phyloP scores from a whole-genome alignment of 1,140 invertebrate species.

The Drosophila biarmipes region DNA sequence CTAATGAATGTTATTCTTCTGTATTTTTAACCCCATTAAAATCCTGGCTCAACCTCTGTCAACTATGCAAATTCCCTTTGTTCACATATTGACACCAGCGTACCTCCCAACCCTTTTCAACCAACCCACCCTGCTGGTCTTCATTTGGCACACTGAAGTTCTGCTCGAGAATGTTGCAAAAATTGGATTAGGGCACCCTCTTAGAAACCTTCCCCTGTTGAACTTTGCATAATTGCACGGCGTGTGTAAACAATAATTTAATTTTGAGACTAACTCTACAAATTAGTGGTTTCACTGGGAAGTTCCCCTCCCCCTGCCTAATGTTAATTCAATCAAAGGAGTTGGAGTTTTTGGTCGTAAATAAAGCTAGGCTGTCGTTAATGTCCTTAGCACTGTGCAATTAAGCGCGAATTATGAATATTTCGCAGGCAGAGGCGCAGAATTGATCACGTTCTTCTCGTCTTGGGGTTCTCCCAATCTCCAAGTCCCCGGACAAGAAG shows the following conservation, averaged over 20 bases:
- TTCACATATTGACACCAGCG: conserved; percentile 48
- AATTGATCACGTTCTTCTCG: conserved; percentile 54
- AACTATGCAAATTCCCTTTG: conserved; percentile 55
- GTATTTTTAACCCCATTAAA: neutral
- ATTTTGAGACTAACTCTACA: conserved; percentile 58
- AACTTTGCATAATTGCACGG: conserved; percentile 27
- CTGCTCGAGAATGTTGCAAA: neutral
- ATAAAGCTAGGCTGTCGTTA: conserved; percentile 21
- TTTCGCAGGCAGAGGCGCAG: conserved; percentile 12
- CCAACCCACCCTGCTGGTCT: conserved; percentile 45
- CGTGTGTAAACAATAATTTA: conserved; percentile 75
- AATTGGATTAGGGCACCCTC: conserved; percentile 10
- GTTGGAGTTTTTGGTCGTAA: conserved; percentile 17
- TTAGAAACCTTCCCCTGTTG: neutral
- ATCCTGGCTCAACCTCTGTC: neutral
- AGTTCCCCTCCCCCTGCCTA: neutral
- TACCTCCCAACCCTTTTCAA: conserved; percentile 14
- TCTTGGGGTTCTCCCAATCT: conserved; percentile 20
- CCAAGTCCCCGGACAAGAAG: conserved; percentile 34
- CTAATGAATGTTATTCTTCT: conserved; percentile 47
- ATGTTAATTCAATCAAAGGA: conserved; percentile 43
- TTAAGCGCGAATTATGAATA: conserved; percentile 56
- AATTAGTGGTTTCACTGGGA: conserved; percentile 64
- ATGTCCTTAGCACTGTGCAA: conserved; percentile 32
- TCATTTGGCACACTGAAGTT: conserved; percentile 24